Evolutionary conservation across 2,113 vertebrate genomes (phyloP).

Genomic region (Egretta garzetta): DNA sequence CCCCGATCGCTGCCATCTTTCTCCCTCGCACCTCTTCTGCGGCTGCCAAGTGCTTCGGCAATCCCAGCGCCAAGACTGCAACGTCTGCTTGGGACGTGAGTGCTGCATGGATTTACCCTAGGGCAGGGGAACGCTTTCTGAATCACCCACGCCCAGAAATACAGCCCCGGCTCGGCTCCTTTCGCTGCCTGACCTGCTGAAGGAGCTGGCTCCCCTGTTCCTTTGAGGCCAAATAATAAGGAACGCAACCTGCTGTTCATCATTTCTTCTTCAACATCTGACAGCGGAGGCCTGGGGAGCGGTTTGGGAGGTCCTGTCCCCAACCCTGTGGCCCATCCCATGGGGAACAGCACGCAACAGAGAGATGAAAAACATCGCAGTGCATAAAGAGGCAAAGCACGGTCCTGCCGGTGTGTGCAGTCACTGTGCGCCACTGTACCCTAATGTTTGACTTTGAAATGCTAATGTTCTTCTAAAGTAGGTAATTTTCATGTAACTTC

Average conservation of each 20-base stretch:
- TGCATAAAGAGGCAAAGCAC: neutral
- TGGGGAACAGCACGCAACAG: neutral
- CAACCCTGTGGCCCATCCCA: neutral
- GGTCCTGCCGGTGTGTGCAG: neutral
- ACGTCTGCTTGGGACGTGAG: neutral
- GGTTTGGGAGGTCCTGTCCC: neutral
- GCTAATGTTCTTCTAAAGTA: slow-evolving; percentile 63
- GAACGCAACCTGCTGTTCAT: neutral
- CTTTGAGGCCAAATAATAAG: neutral
- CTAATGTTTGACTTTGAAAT: slow-evolving; percentile 65
- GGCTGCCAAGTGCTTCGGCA: neutral
- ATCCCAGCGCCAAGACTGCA: neutral
- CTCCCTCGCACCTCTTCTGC: neutral
- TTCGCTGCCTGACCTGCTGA: neutral
- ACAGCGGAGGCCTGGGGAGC: neutral
- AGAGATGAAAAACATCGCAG: slow-evolving; percentile 25
- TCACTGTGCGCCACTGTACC: slow-evolving; percentile 31
- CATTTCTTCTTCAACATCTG: neutral
- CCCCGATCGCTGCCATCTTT: neutral
- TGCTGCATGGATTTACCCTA: rapidly evolving
- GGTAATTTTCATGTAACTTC: slow-evolving; percentile 69
- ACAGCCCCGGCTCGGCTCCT: neutral
- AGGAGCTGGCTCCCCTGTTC: neutral
- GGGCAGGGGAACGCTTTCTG: neutral
- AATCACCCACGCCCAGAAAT: neutral